Percentiles rank a stretch among this genome's conserved stretches.
These are phyloP conservation scores for Aix galericulata DNA, from an alignment of 2,113 vertebrate genomes.

Conservation along the genomic window DNA sequence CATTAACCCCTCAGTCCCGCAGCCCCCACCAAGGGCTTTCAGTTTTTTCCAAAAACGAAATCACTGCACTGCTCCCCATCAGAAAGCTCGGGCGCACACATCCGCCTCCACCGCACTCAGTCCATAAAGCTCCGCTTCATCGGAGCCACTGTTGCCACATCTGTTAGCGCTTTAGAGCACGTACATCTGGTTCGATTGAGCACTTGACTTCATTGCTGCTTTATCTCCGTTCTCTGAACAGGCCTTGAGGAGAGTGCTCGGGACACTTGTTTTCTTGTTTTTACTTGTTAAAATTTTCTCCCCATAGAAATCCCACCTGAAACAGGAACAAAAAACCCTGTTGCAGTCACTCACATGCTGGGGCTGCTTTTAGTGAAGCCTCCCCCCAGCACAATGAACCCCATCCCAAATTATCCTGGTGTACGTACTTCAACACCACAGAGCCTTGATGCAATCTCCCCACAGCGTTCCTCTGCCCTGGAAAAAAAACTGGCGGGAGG, in stretches of 20 bases:
- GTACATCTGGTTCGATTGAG: slow-evolving; percentile 33
- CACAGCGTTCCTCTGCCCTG: neutral
- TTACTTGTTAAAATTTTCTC: neutral
- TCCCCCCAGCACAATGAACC: neutral
- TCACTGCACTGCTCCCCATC: neutral
- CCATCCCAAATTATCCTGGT: neutral
- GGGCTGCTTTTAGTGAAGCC: neutral
- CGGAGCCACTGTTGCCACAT: slow-evolving; percentile 24
- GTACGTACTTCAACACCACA: neutral
- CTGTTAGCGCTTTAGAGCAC: slow-evolving; percentile 50
- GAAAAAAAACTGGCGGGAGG: neutral
- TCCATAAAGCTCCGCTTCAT: slow-evolving; percentile 15
- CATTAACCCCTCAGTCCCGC: neutral
- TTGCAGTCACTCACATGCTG: neutral
- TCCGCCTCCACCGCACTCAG: neutral
- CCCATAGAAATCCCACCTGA: slow-evolving; percentile 1
- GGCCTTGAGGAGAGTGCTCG: neutral
- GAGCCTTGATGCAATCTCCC: neutral
- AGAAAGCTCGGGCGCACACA: fast-evolving
- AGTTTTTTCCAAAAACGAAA: neutral
- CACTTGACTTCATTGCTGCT: slow-evolving; percentile 39
- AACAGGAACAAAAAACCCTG: neutral
- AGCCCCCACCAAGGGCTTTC: neutral
- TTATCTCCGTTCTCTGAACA: slow-evolving; percentile 48
- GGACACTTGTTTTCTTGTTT: neutral